These are phyloP conservation scores for Autographa pulchrina DNA, from an alignment of 2,888 invertebrate genomes.

Conservation along the genomic window DNA sequence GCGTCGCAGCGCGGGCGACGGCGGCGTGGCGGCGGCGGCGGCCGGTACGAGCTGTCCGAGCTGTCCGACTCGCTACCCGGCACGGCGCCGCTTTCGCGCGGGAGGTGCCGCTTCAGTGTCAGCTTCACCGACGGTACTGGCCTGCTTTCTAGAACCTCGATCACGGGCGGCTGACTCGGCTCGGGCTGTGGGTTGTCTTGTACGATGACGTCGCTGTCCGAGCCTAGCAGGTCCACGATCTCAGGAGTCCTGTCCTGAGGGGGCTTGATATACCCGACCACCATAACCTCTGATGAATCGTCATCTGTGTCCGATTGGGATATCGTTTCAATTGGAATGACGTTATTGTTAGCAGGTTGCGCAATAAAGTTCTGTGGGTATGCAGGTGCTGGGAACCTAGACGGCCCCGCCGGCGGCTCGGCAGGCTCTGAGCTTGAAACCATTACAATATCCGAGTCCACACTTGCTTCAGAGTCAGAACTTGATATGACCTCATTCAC, in stretches of 20 bases:
- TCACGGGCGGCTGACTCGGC: constrained; percentile 43
- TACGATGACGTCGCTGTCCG: constrained; percentile 86
- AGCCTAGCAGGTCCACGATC: constrained; percentile 90
- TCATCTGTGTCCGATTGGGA: constrained; percentile 85
- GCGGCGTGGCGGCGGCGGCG: constrained; percentile 55
- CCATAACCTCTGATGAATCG: constrained; percentile 89
- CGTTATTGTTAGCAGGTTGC: constrained; percentile 63
- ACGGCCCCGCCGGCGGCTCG: constrained; percentile 57
- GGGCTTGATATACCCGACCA: constrained; percentile 91
- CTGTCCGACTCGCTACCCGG: constrained; percentile 63
- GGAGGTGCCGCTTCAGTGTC: constrained; percentile 67
- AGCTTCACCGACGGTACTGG: constrained; percentile 67
- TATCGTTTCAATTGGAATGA: constrained; percentile 85
- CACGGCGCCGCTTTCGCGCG: constrained; percentile 29
- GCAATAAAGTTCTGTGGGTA: constrained; percentile 75
- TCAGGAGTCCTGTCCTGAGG: constrained; percentile 91
- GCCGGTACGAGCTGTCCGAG: constrained; percentile 66
- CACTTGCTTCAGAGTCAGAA: constrained; percentile 66
- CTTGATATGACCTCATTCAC: constrained; percentile 88
- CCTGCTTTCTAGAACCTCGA: constrained; percentile 44
- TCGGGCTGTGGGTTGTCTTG: constrained; percentile 72
- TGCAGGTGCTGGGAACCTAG: constrained; percentile 64
- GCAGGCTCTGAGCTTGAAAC: constrained; percentile 57
- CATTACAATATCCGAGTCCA: constrained; percentile 65
- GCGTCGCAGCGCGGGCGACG: constrained; percentile 36